Base-by-base conservation (phyloP, 2,888 invertebrate genomes). In the Acutogordius australiensis region DNA sequence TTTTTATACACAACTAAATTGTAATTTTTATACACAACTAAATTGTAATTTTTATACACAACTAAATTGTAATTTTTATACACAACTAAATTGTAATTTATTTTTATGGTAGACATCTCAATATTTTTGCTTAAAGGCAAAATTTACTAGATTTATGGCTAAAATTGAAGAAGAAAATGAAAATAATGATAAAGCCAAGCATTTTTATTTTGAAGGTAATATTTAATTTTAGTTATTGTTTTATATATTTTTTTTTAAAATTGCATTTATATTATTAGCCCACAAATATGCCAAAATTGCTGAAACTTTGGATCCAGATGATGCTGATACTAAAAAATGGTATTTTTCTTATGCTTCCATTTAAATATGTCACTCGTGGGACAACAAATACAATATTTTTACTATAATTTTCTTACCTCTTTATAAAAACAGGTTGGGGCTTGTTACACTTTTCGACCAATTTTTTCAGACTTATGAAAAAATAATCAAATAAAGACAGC, bases 101-200 rank as follows among this genome's bases (percentile, higher is more conserved):
- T 51, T 23, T 4, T n/a, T n/a, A 21, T n/a, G 8, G 4, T n/a
- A 51, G 51, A 26, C 8, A 51, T 23, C 51, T 23, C 4, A 8
- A 21, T 51, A n/a, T 51, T 51, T n/a, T 51, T 51, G 51, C 26
- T 4, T 23, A 4, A 51, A 51, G 23, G 51, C 51, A n/a, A 51
- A 51, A 51, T 51, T 51, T 51, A 21, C 18, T 8, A 8, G 51
- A 23, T 51, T n/a, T 23, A 21, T 51, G 51, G 51, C 51, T 26
- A 51, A 26, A 51, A 51, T 51, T 4, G 51, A 8, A 4, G 51
- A 51, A 23, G 51, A 51, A 51, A 51, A 51, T 23, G 51, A 51
- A 21, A 23, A 51, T 23, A 4, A 51, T 4, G 51, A 51, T n/a
- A 13, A 51, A 21, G 8, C 51, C 8, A 51, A 23, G 23, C 13